Percentiles rank a stretch among this genome's conserved stretches.
These are phyloP conservation scores for Rhyacichthys aspro DNA, from an alignment of 2,797 vertebrate species.

Conservation along the genomic window DNA sequence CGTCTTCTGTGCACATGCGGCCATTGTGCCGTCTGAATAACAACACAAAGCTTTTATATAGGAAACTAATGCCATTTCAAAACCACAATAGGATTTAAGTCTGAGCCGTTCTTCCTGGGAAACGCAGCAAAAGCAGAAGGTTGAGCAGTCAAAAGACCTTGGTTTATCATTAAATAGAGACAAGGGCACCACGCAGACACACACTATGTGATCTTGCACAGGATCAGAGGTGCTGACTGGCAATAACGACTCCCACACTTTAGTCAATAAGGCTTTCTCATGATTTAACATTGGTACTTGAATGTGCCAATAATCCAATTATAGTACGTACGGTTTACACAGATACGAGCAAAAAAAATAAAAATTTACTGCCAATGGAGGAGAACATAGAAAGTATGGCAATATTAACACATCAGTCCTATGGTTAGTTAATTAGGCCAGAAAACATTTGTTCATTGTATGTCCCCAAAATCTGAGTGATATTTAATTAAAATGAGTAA, in stretches of 20 bases:
- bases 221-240: conserved; percentile 26
- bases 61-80: conserved; percentile 41
- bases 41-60: conserved; percentile 25
- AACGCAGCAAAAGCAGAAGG: conserved; percentile 29
- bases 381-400: not conserved
- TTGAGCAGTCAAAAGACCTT: conserved; percentile 27
- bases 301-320: conserved; percentile 62
- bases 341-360: conserved; percentile 26
- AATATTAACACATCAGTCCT: not conserved
- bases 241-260: conserved; percentile 40
- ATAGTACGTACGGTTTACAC: conserved; percentile 32
- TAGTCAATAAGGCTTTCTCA: conserved; percentile 61
- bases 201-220: not conserved
- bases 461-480: too few relatives aligned
- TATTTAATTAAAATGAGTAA: too few relatives aligned
- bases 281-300: conserved; percentile 50
- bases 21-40: conserved; percentile 30
- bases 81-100: conserved; percentile 38
- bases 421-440: not conserved
- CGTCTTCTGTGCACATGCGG: conserved; percentile 18
- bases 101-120: conserved; percentile 30
- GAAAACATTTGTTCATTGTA: too few relatives aligned
- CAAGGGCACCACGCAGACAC: conserved; percentile 25
- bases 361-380: not conserved
- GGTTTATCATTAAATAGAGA: conserved; percentile 42